These are phyloP conservation scores for Elaphurus davidianus DNA, from an alignment of 2,113 vertebrate species.

Conservation along the genomic window DNA sequence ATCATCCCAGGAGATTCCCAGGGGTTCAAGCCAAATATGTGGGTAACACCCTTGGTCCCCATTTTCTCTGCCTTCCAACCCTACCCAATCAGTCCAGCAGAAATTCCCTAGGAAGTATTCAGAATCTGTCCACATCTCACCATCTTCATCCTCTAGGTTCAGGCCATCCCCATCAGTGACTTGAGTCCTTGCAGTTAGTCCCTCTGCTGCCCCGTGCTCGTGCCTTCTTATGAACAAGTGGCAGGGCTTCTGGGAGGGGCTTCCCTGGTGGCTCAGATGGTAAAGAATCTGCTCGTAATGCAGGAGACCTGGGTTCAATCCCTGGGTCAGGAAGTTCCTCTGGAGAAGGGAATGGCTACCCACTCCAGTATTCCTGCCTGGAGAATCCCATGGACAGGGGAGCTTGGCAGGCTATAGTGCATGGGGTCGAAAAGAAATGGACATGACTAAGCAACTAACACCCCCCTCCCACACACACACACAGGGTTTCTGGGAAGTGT, in stretches of 20 bases:
- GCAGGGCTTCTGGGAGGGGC: not conserved
- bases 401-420: not conserved
- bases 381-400: not conserved
- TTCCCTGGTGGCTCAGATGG: not conserved
- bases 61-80: not conserved
- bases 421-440: not conserved
- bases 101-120: not conserved
- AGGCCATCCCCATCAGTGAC: not conserved
- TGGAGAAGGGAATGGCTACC: not conserved
- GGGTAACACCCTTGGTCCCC: accelerated
- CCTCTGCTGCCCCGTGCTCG: not conserved
- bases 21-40: not conserved
- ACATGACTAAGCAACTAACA: not conserved
- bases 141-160: not conserved
- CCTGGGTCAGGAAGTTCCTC: not conserved
- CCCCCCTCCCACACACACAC: accelerated
- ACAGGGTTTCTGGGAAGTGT: not conserved
- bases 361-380: not conserved
- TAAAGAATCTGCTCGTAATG: not conserved
- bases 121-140: not conserved
- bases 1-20: not conserved
- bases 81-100: not conserved
- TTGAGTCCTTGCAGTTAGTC: no score
- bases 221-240: not conserved
- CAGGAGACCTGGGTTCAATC: not conserved